Evolutionary conservation across 2,797 vertebrate species (phyloP), one percentile per base, ranked within the genome.

Genomic region (Huso huso): DNA sequence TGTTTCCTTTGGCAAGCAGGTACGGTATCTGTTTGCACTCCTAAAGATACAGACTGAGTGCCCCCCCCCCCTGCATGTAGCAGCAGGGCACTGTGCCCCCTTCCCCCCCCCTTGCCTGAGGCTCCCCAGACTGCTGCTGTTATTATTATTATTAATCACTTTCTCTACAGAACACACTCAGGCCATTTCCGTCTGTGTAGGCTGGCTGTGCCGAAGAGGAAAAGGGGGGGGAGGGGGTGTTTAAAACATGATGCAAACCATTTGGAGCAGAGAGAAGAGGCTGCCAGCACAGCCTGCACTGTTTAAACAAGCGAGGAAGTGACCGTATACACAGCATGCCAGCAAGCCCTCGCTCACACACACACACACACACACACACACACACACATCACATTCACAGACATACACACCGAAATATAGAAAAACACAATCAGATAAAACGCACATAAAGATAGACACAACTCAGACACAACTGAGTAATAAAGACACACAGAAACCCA

Each of bases 261-360:
- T 98, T 98, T 97, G 95, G 95, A 96, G 93, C 83, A 69, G 77
- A 80, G 91, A 94, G 89, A 83, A 88, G 89, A 90, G 87, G 81
- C 91, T 96, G 95, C 96, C 96, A 98, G 94, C 91, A 95, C 95
- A 97, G 95, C 92, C 94, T 96, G 95, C 92, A 94, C 94, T 96
- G 94, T 97, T 97, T 96, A 98, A 97, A 96, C 93, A 96, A 94
- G 94, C 94, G 91, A 97, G 95, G 96, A 98, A 98, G 93, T 95
- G 94, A 95, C 92, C 93, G 86, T 96, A 94, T 95, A 94, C 91
- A 93, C 92, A 93, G 94, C 94, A 93, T 96, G 94, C 95, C 95
- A 96, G 91, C 84, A 82, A 92, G 90, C 88, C 75, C 79, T 73
- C 82, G 80, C 80, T 81, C 81, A 72, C 84, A 76, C 75, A 79